These are phyloP conservation scores for Hippocampus comes DNA, from an alignment of 2,113 vertebrate genomes.

Conservation along the genomic window DNA sequence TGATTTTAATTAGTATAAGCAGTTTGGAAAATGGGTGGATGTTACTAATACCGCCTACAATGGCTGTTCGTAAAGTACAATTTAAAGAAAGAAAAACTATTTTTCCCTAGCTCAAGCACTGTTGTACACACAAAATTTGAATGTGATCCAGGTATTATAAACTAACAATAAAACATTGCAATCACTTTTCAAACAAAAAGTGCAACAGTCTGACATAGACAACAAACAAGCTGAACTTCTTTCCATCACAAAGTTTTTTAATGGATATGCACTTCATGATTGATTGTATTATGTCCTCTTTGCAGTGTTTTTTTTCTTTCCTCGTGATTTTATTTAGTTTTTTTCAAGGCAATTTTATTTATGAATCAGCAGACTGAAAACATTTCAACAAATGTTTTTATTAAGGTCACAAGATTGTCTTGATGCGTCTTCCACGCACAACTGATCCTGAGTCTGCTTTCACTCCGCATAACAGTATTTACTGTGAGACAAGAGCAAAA, in stretches of 20 bases:
- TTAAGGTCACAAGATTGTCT: not conserved
- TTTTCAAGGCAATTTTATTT: not conserved
- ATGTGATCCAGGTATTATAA: not conserved
- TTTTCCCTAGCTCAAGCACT: not conserved
- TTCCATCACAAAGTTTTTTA: not conserved
- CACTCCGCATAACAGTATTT: slow-evolving; percentile 24
- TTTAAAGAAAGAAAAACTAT: not conserved
- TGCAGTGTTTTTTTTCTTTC: no score
- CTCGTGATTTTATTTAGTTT: not conserved
- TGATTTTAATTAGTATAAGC: no score
- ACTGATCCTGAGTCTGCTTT: slow-evolving; percentile 7
- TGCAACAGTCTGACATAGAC: not conserved
- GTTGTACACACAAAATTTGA: not conserved
- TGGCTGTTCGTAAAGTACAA: not conserved
- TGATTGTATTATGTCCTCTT: no score
- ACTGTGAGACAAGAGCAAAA: slow-evolving; percentile 34
- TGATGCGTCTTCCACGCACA: not conserved
- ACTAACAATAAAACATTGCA: not conserved
- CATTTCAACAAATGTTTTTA: not conserved
- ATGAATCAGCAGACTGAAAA: no score
- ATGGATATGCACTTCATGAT: not conserved
- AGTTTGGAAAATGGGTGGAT: no score
- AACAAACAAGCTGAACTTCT: no score
- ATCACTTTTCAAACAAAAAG: not conserved
- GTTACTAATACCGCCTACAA: not conserved